Evolutionary conservation across 2,113 vertebrate species (phyloP).

Genomic region (Eretmochelys imbricata): DNA sequence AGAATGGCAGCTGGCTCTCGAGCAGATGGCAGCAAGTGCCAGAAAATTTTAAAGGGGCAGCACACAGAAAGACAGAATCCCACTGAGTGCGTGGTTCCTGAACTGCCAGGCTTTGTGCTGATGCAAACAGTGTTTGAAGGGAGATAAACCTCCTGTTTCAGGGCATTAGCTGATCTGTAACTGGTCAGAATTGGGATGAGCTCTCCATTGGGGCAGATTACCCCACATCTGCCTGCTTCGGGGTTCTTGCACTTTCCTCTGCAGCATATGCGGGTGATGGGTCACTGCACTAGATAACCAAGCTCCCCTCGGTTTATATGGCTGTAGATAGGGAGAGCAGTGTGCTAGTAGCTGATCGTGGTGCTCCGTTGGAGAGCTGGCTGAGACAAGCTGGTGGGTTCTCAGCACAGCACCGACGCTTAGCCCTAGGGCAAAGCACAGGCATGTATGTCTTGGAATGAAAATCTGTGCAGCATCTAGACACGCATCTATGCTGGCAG

Average conservation of each 20-base stretch:
- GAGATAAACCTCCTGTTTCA: not conserved
- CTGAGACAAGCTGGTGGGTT: not conserved
- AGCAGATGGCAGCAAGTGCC: not conserved
- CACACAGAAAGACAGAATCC: not conserved
- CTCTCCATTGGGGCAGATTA: not conserved
- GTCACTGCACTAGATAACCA: not conserved
- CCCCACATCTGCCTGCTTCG: not conserved
- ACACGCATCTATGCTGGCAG: not conserved
- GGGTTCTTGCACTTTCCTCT: not conserved
- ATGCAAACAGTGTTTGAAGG: not conserved
- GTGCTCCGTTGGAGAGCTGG: not conserved
- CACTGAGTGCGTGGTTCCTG: not conserved
- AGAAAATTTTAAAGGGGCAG: not conserved
- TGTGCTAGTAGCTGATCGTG: not conserved
- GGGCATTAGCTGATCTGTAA: not conserved
- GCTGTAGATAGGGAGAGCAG: not conserved
- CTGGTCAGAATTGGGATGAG: not conserved
- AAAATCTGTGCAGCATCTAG: not conserved
- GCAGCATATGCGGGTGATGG: not conserved
- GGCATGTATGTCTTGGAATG: not conserved
- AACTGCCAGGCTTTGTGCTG: not conserved
- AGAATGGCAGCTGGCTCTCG: not conserved
- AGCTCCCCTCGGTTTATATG: not conserved
- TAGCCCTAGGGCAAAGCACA: not conserved
- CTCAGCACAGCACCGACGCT: not conserved